Conservation (phyloP, 2,888 invertebrate genomes). For the Drosophila neutralis region DNA sequence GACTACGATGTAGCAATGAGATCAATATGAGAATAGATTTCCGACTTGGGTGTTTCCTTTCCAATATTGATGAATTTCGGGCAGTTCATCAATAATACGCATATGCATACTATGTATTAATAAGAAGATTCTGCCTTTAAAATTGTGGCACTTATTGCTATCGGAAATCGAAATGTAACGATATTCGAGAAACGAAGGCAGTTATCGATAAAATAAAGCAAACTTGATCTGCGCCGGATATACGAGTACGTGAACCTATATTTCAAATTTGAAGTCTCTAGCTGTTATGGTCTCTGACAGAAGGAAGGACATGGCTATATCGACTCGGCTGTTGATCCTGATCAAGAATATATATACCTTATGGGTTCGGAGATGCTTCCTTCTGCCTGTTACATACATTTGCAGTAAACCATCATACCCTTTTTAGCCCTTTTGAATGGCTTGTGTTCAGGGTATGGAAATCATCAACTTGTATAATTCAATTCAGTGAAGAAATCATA, state of each 20-base stretch:
- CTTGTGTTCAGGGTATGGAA: background rate
- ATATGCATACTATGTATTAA: too few relatives aligned
- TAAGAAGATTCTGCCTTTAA: too few relatives aligned
- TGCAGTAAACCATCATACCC: too few relatives aligned
- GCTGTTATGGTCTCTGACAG: too few relatives aligned
- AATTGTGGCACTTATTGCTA: background rate
- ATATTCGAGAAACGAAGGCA: background rate
- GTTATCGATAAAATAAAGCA: background rate
- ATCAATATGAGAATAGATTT: too few relatives aligned
- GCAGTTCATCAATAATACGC: too few relatives aligned
- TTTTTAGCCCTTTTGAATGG: background rate
- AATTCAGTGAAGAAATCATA: background rate
- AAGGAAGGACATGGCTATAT: too few relatives aligned
- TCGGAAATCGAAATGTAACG: background rate
- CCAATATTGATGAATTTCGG: too few relatives aligned
- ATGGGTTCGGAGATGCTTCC: background rate
- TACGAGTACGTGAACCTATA: accelerated
- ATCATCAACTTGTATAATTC: background rate
- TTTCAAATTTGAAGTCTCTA: too few relatives aligned
- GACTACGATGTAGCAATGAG: too few relatives aligned
- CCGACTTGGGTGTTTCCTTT: too few relatives aligned
- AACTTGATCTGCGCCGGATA: background rate
- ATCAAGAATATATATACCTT: background rate
- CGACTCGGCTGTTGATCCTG: too few relatives aligned
- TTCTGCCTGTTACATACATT: background rate